Conservation (phyloP, 2,113 vertebrate genomes). For the Albula glossodonta region DNA sequence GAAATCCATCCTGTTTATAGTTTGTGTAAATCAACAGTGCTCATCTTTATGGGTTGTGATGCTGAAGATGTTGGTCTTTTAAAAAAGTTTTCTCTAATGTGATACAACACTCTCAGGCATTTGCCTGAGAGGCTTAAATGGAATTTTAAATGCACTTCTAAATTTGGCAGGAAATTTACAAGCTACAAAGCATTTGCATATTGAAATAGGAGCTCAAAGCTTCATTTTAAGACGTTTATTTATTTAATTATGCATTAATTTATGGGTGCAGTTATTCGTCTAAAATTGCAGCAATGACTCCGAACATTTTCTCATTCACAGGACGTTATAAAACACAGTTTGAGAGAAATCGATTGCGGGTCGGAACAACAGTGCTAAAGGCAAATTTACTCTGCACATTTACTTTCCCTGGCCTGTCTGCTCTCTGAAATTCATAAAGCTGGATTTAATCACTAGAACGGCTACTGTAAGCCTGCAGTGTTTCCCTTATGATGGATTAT, state of each 20-base stretch:
- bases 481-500: background rate
- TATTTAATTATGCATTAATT: slow-evolving; percentile 27
- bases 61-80: background rate
- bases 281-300: slow-evolving; percentile 17
- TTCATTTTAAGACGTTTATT: slow-evolving; percentile 21
- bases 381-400: background rate
- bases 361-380: background rate
- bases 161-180: slow-evolving; percentile 17
- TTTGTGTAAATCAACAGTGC: background rate
- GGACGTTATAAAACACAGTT: slow-evolving; percentile 17
- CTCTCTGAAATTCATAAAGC: background rate
- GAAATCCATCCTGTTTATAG: background rate
- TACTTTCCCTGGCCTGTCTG: background rate
- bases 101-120: background rate
- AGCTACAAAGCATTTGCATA: slow-evolving; percentile 18
- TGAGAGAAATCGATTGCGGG: background rate
- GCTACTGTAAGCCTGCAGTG: background rate
- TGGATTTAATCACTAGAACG: background rate
- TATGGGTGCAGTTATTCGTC: slow-evolving; percentile 26
- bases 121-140: slow-evolving; percentile 14
- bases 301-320: slow-evolving; percentile 18
- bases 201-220: slow-evolving; percentile 20
- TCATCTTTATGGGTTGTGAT: background rate
- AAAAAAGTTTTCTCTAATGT: background rate
- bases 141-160: slow-evolving; percentile 24